Evolutionary conservation across 2,797 vertebrate species (phyloP).

Genomic region (Hippopotamyrus pictus): DNA sequence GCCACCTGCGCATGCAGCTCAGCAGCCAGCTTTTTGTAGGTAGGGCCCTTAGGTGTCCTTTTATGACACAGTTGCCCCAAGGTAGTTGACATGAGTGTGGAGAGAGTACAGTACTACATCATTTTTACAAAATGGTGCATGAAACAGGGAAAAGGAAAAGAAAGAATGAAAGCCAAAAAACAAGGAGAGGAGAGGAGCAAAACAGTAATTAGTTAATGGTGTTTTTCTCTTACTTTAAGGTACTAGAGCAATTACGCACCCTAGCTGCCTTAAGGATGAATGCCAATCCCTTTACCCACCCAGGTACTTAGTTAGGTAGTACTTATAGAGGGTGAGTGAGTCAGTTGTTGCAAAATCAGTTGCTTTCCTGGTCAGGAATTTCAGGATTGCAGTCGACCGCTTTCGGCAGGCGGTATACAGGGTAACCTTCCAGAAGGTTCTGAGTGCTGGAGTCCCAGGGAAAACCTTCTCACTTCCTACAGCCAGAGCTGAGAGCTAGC

Average conservation of each 20-base stretch:
- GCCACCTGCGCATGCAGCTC: slow-evolving; percentile 78
- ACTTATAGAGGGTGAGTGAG: neutral
- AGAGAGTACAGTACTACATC: neutral
- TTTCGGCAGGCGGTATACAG: neutral
- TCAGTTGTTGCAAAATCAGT: neutral
- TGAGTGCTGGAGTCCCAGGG: neutral
- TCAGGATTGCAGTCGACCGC: neutral
- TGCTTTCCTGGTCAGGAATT: neutral
- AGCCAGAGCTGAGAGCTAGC: slow-evolving; percentile 2
- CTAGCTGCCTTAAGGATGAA: neutral
- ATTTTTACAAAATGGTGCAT: neutral
- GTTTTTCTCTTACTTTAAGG: neutral
- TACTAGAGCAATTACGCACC: neutral
- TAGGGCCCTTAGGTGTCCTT: slow-evolving; percentile 49
- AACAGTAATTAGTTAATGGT: neutral
- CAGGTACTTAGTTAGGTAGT: neutral
- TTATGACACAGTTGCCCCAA: neutral
- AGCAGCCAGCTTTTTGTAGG: slow-evolving; percentile 90
- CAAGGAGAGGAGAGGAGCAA: neutral
- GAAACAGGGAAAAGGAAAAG: neutral
- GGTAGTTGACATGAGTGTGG: neutral
- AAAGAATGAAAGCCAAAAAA: neutral
- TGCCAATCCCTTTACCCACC: neutral
- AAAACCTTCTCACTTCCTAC: neutral
- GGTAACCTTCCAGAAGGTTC: neutral